Base-by-base conservation (phyloP, 2,888 invertebrate genomes). In the Limnephilus auricula region DNA sequence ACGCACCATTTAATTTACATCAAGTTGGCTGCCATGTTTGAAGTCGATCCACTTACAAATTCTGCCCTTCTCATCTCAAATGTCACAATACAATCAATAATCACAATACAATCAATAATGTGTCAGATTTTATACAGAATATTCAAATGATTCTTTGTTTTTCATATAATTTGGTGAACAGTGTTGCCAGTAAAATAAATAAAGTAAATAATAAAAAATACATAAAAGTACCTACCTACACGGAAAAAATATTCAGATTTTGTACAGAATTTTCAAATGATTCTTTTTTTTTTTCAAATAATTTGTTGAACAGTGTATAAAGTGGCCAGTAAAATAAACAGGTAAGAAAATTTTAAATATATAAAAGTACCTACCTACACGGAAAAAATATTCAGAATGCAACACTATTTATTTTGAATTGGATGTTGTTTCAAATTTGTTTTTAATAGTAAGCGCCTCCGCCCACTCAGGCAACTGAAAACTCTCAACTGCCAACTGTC, bases 11-110 rank as follows among this genome's bases (percentile, higher is more conserved):
- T 87, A 90, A 80, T 40, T 87, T 78, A 89, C 89, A 86, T 90
- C 90, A 90, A 91, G 92, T 91, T 90, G 92, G 91, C 92, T 91
- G 92, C 92, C 79, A 50, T 83, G 91, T 92, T 92, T 92, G 92
- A 93, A 92, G 92, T 40, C 92, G 90, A 93, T 93, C 92, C 92
- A 91, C 90, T 89, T 90, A 92, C 92, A 93, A 92, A 91, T 80
- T 90, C 86, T 90, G 90, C 37, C 89, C 40, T 80, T 82, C 32
- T 82, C 82, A 82, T 34, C 82, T 82, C 34, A 82, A 82, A 79
- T 50, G 31, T 32, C 45, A 65, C 5, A 65, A 50, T 50, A 50
- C 45, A 50, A 50, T 50, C 40, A 40, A 10, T 15, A 65, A 40
- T n/a, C 45, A 65, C 18, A 65, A 65, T 65, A 65, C 65, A 65